Conservation (phyloP, 1,140 invertebrate genomes). For the Drosophila pallidifrons region DNA sequence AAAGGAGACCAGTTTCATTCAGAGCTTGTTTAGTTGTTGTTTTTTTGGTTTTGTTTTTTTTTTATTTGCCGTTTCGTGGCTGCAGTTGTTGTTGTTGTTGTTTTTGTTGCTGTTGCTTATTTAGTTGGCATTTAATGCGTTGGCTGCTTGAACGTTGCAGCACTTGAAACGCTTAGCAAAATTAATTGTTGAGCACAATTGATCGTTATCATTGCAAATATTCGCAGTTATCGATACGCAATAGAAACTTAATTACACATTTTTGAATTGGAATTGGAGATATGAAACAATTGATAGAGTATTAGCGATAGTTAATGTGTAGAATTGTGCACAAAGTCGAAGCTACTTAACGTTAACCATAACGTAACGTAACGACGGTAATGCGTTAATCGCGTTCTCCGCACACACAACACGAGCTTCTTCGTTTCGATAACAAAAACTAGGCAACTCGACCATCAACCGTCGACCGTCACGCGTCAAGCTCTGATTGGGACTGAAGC, state of each 20-base stretch:
- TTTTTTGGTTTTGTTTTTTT: not conserved
- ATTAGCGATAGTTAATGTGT: not conserved
- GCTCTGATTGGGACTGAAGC: constrained; percentile 52
- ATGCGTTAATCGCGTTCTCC: constrained; percentile 12
- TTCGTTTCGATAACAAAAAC: not conserved
- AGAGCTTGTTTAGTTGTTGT: constrained; percentile 12
- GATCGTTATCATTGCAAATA: constrained; percentile 2
- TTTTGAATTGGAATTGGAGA: not conserved
- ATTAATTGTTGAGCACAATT: constrained; percentile 12
- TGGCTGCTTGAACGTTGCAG: constrained; percentile 1
- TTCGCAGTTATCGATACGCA: not conserved
- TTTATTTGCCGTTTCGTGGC: not conserved
- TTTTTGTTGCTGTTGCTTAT: not conserved
- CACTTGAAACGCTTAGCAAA: constrained; percentile 4
- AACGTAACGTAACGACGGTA: constrained; percentile 37
- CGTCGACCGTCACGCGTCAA: constrained; percentile 47
- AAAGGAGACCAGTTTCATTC: constrained; percentile 19
- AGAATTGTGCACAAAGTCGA: not conserved
- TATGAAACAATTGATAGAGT: not conserved
- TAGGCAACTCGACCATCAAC: not conserved
- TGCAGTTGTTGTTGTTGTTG: not conserved
- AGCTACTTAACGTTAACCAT: constrained; percentile 19
- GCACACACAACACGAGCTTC: not conserved
- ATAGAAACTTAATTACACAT: not conserved
- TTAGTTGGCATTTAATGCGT: constrained; percentile 18